Base-by-base conservation (phyloP, 2,888 invertebrate genomes). In the Drosophila stalkeri region DNA sequence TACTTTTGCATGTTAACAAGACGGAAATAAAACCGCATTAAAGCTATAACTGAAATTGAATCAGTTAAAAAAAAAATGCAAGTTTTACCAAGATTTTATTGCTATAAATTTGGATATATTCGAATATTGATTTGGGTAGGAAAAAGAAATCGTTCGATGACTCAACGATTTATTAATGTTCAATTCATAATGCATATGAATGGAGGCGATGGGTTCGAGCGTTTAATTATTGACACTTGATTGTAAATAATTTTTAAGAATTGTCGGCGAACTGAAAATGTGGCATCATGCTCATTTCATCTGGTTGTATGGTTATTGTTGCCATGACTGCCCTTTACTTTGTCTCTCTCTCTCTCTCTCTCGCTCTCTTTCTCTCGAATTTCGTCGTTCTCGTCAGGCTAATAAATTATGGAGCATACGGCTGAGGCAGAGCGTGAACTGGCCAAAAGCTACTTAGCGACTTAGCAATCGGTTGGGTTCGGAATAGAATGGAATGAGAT, bases 161-260 rank as follows among this genome's bases (percentile, higher is more conserved):
- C 52, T 35, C 52, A 52, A 37, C 20, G 18, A 8, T 35, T 51
- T 35, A 51, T 20, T 51, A 51, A 54, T 39, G 68, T 31, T 57
- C 55, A 46, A 41, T 12, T 37, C 27, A 39, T 51, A 52, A 49
- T 49, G 69, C 57, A 51, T 52, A 64, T 54, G 52, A 20, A 54
- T 18, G 41, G 12, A 52, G 14, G n/a, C 44, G 39, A 39, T 65
- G 57, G 47, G 51, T 18, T 49, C 60, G 51, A 60, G 27, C 44
- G 46, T 72, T 85, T 75, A 74, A 87, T 80, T 77, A 84, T 89
- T 84, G 65, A 82, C 75, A 63, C 56, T 75, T 69, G 75, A 51
- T 62, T 67, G 64, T 47, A 39, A 70, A 61, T 70, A 23, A 47
- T 67, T 51, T 46, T 20, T 59, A 47, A 47, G 18, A 27, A 18